Conservation (phyloP, 1,140 invertebrate species). For the Macrotrachela quadricornifera region DNA sequence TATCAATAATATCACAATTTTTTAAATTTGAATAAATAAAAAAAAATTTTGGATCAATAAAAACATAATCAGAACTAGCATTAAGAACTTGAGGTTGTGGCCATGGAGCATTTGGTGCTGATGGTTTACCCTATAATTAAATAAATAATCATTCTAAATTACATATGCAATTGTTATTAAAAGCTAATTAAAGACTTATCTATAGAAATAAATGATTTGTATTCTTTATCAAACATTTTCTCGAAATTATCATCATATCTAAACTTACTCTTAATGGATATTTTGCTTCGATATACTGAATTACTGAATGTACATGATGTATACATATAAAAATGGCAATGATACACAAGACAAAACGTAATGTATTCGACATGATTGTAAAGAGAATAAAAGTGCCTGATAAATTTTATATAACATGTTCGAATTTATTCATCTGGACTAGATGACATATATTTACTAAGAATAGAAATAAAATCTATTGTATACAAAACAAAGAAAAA, state of each 20-base stretch:
- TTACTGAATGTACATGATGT: too few species aligned
- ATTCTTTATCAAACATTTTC: too few species aligned
- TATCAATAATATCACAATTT: conserved; percentile 6
- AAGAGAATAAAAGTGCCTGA: too few species aligned
- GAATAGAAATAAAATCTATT: too few species aligned
- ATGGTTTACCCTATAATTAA: not conserved
- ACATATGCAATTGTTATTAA: not conserved
- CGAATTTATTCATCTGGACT: too few species aligned
- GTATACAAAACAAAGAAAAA: too few species aligned
- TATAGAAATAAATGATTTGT: conserved; percentile 4
- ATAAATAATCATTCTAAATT: not conserved
- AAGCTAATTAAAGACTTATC: conserved; percentile 2
- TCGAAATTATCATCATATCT: too few species aligned
- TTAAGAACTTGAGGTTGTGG: conserved; percentile 2
- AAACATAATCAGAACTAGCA: not conserved
- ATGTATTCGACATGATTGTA: too few species aligned
- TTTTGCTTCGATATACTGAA: conserved; percentile 5
- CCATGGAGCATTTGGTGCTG: not conserved
- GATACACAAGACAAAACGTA: too few species aligned
- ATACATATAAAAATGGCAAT: too few species aligned
- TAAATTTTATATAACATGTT: too few species aligned
- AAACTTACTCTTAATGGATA: conserved; percentile 6
- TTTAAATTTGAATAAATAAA: conserved; percentile 1
- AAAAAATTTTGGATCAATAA: not conserved
- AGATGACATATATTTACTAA: too few species aligned